Percentiles rank a stretch among this genome's conserved stretches.
Conservation (phyloP, 2,797 vertebrate species). For the Podarcis lilfordi region DNA sequence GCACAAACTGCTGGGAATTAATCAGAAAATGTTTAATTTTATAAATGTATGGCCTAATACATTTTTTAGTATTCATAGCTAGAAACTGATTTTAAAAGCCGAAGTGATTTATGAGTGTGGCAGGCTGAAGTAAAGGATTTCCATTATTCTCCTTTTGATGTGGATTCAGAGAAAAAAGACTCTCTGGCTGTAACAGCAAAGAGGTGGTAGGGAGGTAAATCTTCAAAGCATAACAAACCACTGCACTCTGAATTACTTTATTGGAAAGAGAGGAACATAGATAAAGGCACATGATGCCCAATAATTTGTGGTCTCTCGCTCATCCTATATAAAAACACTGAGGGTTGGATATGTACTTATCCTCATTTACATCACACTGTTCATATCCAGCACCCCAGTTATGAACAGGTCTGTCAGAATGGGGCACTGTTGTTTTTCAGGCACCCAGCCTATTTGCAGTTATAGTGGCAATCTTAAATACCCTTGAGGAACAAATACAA, state of each 20-base stretch:
- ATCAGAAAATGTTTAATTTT: not conserved
- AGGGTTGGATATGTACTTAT: too few relatives aligned
- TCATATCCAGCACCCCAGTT: too few relatives aligned
- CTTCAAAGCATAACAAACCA: constrained; percentile 35
- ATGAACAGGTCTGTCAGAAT: too few relatives aligned
- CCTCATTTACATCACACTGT: too few relatives aligned
- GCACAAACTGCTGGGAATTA: constrained; percentile 17
- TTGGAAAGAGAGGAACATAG: not conserved
- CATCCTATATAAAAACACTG: not conserved
- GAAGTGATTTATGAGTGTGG: not conserved
- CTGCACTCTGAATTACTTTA: constrained; percentile 1
- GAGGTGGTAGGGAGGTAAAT: not conserved
- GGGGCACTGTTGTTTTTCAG: too few relatives aligned
- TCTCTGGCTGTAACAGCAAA: constrained; percentile 1
- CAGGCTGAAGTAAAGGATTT: constrained; percentile 20
- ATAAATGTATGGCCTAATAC: not conserved
- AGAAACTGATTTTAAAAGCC: too few relatives aligned
- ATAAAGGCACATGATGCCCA: constrained; percentile 12
- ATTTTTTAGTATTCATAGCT: not conserved
- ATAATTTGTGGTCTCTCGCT: not conserved
- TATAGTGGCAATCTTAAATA: not conserved
- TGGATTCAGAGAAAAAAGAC: constrained; percentile 18
- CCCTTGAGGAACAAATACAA: not conserved
- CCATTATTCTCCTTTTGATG: constrained; percentile 21
- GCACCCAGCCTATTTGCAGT: too few relatives aligned